A percentile compares a stretch with the other conserved stretches of the same genome.
Evolutionary conservation across 2,113 vertebrate genomes (phyloP).

Genomic region (Clupea harengus): DNA sequence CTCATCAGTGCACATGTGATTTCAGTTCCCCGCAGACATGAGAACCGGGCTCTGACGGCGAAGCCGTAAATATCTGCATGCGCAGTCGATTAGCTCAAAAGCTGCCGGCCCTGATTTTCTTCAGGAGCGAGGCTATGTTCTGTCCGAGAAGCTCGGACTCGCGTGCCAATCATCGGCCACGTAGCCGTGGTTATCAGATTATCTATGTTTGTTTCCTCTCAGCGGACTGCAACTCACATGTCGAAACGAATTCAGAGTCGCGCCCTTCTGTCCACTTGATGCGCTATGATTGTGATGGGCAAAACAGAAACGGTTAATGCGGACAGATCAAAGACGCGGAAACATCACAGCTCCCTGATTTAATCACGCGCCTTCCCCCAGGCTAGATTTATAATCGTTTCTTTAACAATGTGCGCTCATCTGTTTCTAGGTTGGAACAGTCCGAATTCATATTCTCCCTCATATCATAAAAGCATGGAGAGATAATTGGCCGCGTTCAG

Average conservation of each 20-base stretch:
- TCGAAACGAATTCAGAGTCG: slow-evolving; percentile 55
- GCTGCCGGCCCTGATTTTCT: not conserved
- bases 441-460: not conserved
- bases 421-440: slow-evolving; percentile 52
- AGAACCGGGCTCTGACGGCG: not conserved
- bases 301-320: slow-evolving; percentile 46
- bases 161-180: slow-evolving; percentile 17
- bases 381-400: slow-evolving; percentile 57
- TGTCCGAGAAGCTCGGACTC: not conserved
- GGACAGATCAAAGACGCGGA: slow-evolving; percentile 59
- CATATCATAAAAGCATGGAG: not conserved
- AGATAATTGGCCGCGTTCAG: not conserved
- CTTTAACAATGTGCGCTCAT: slow-evolving; percentile 27
- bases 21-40: slow-evolving; percentile 15
- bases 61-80: not conserved
- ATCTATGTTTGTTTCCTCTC: slow-evolving; percentile 39
- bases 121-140: not conserved
- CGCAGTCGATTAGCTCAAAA: slow-evolving; percentile 9
- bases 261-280: slow-evolving; percentile 48
- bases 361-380: slow-evolving; percentile 49
- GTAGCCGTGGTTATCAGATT: slow-evolving; percentile 34
- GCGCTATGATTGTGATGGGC: slow-evolving; percentile 24
- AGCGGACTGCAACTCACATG: slow-evolving; percentile 47
- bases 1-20: slow-evolving; percentile 34
- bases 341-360: slow-evolving; percentile 55